These are phyloP conservation scores for Periplaneta americana DNA, from an alignment of 1,140 invertebrate species.

Conservation along the genomic window DNA sequence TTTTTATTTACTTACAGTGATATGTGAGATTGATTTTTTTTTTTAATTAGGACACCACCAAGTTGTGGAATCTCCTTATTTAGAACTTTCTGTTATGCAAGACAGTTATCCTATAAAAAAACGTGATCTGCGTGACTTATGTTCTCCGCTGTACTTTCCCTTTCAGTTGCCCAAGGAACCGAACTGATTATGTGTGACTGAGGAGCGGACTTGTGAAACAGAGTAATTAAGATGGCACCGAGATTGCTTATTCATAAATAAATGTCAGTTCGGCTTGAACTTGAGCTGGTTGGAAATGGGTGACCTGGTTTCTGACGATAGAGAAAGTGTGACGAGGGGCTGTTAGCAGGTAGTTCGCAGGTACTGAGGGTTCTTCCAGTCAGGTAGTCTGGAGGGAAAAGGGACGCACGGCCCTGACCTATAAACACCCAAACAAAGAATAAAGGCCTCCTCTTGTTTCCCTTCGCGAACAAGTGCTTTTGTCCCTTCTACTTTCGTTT, in stretches of 20 bases:
- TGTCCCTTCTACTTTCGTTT: background rate
- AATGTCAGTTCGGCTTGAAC: background rate
- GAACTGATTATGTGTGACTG: background rate
- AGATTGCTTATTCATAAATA: too few relatives aligned
- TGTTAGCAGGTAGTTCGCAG: background rate
- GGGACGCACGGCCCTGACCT: background rate
- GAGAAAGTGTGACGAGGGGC: background rate
- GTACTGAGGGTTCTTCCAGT: background rate
- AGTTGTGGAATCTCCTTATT: background rate
- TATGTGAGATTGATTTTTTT: too few relatives aligned
- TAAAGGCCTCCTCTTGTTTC: background rate
- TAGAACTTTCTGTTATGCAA: background rate
- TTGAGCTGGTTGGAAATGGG: constrained; percentile 5
- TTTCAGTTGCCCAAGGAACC: background rate
- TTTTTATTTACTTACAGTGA: too few relatives aligned
- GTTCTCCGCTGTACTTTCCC: background rate
- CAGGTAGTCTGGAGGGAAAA: background rate
- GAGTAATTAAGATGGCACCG: background rate
- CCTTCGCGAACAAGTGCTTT: background rate
- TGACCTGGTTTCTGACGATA: background rate
- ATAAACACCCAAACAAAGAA: background rate
- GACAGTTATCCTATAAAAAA: background rate
- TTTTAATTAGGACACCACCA: background rate
- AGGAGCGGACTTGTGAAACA: background rate
- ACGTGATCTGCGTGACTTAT: background rate